A percentile compares a stretch with the other conserved stretches of the same genome.
phyloP scores from a whole-genome alignment of 2,888 invertebrate species.

The Drosophila barbarae region DNA sequence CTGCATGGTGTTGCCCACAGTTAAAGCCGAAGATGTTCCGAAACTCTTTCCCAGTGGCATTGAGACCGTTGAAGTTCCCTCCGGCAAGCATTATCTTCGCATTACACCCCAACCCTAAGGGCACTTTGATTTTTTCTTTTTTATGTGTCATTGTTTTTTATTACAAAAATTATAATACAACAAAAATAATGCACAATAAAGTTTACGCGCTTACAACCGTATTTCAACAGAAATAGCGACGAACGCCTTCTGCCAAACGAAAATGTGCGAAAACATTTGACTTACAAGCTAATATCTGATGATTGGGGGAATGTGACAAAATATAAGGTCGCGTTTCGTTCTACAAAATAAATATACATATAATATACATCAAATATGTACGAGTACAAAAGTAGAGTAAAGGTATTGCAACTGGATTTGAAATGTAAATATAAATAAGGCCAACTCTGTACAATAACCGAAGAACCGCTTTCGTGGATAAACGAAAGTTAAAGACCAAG shows the following conservation, averaged over 20 bases:
- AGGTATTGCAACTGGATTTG: constrained; percentile 63
- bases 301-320: constrained; percentile 48
- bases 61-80: constrained; percentile 87
- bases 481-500: constrained; percentile 51
- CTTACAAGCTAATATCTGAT: constrained; percentile 60
- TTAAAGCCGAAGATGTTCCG: constrained; percentile 85
- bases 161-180: constrained; percentile 66
- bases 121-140: constrained; percentile 27
- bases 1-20: constrained; percentile 94
- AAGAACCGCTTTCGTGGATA: constrained; percentile 41
- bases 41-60: constrained; percentile 87
- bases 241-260: constrained; percentile 39
- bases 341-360: constrained; percentile 51
- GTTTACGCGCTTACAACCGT: constrained; percentile 59
- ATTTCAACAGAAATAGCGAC: constrained; percentile 25
- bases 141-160: constrained; percentile 59
- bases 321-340: constrained; percentile 27
- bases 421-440: constrained; percentile 45
- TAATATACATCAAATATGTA: constrained; percentile 32
- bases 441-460: constrained; percentile 55
- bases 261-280: constrained; percentile 41
- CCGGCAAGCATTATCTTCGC: constrained; percentile 91
- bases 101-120: constrained; percentile 81
- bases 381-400: constrained; percentile 26
- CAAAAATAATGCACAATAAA: constrained; percentile 51